phyloP scores from a whole-genome alignment of 1,140 invertebrate genomes.

The Lepidurus packardi region DNA sequence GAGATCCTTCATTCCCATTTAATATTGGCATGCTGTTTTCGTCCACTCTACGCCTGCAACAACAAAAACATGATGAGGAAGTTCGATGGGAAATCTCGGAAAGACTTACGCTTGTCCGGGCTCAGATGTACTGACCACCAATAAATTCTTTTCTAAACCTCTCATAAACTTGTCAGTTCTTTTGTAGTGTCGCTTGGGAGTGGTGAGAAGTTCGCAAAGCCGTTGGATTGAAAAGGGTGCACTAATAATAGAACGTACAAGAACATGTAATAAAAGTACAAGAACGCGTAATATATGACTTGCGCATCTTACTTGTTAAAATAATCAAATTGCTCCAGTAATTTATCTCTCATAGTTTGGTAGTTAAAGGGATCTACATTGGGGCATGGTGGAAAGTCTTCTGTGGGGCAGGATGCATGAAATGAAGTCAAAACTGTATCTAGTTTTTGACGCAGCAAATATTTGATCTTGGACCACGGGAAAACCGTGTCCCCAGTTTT shows the following conservation, averaged over 20 bases:
- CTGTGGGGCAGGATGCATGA: conserved; percentile 65
- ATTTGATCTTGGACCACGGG: conserved; percentile 82
- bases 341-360: conserved; percentile 75
- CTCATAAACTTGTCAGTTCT: conserved; percentile 93
- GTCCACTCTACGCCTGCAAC: background rate
- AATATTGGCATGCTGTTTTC: conserved; percentile 16
- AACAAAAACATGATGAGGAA: background rate
- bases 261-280: background rate
- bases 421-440: conserved; percentile 80
- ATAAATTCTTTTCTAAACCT: conserved; percentile 87
- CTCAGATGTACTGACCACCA: conserved; percentile 92
- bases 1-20: conserved; percentile 30
- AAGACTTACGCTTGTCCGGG: conserved; percentile 56
- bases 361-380: conserved; percentile 89
- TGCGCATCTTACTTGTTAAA: conserved; percentile 45
- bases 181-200: conserved; percentile 89
- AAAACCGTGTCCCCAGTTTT: conserved; percentile 90
- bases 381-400: conserved; percentile 69
- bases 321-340: conserved; percentile 75
- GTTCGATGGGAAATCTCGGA: background rate
- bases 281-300: background rate
- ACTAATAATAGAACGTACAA: conserved; percentile 41
- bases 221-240: conserved; percentile 95
- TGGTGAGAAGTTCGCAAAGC: conserved; percentile 84
- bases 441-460: conserved; percentile 79